phyloP scores from a whole-genome alignment of 23 tunicate species.

The Trididemnum miniatum region DNA sequence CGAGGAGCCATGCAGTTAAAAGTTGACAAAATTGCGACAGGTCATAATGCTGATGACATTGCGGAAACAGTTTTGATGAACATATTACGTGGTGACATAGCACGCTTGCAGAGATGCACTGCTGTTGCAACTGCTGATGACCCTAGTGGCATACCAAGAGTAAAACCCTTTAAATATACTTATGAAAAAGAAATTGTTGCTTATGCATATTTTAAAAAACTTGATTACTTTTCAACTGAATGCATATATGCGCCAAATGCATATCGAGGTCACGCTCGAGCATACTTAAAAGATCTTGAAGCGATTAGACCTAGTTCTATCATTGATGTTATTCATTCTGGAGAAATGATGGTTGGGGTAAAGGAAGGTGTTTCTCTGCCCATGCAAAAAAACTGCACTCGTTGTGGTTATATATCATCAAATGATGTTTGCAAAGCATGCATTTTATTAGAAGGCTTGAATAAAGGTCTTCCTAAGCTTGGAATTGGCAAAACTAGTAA shows the following conservation, averaged over 20 bases:
- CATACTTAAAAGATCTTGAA: slow-evolving; percentile 87
- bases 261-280: slow-evolving; percentile 93
- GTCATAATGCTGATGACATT: slow-evolving; percentile 98
- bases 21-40: slow-evolving; percentile 92
- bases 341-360: slow-evolving; percentile 80
- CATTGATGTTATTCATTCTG: slow-evolving; percentile 91
- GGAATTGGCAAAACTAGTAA: slow-evolving; percentile 98
- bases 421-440: slow-evolving; percentile 97
- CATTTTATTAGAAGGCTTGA: slow-evolving; percentile 88
- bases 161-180: slow-evolving; percentile 94
- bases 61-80: slow-evolving; percentile 98
- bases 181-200: slow-evolving; percentile 98
- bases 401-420: slow-evolving; percentile 95
- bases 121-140: slow-evolving; percentile 88
- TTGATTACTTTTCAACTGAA: slow-evolving; percentile 97
- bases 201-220: slow-evolving; percentile 89
- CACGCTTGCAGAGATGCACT: slow-evolving; percentile 90
- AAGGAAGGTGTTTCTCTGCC: slow-evolving; percentile 86
- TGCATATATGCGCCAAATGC: slow-evolving; percentile 98
- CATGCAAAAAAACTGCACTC: slow-evolving; percentile 57
- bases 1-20: slow-evolving; percentile 84
- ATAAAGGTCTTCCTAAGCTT: slow-evolving; percentile 85
- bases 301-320: slow-evolving; percentile 88
- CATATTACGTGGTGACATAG: slow-evolving; percentile 91
- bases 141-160: slow-evolving; percentile 96